A percentile compares a stretch with the other conserved stretches of the same genome.
These are phyloP conservation scores for Canis aureus DNA, from an alignment of 2,113 vertebrate genomes.

Conservation along the genomic window DNA sequence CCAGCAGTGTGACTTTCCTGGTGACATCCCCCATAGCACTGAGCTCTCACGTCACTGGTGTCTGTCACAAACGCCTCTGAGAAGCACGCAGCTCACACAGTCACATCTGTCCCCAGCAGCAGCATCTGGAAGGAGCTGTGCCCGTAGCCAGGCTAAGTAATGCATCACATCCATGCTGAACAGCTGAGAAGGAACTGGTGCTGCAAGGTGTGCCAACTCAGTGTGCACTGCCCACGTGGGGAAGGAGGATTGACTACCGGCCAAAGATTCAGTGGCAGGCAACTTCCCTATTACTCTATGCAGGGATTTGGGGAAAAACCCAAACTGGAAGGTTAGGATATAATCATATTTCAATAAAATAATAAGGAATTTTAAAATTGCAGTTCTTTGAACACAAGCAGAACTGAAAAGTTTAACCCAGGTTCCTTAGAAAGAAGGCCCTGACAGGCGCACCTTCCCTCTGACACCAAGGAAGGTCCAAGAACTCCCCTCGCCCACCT, in stretches of 20 bases:
- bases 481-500: neutral
- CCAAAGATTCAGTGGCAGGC: neutral
- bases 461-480: neutral
- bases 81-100: constrained; percentile 38
- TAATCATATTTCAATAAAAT: neutral
- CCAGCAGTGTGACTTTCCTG: constrained; percentile 65
- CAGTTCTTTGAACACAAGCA: neutral
- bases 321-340: neutral
- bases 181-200: constrained; percentile 71
- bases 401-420: neutral
- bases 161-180: constrained; percentile 69
- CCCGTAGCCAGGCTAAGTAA: constrained; percentile 69
- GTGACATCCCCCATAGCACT: constrained; percentile 71
- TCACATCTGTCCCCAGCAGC: constrained; percentile 76
- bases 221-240: constrained; percentile 46
- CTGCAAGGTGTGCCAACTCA: neutral
- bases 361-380: neutral
- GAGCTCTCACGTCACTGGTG: constrained; percentile 66
- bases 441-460: neutral
- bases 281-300: neutral
- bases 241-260: constrained; percentile 26
- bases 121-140: constrained; percentile 68
- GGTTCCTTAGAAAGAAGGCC: neutral
- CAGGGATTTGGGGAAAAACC: neutral
- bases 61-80: constrained; percentile 64